phyloP scores from a whole-genome alignment of 2,888 invertebrate genomes.

The Piscicola geometra region DNA sequence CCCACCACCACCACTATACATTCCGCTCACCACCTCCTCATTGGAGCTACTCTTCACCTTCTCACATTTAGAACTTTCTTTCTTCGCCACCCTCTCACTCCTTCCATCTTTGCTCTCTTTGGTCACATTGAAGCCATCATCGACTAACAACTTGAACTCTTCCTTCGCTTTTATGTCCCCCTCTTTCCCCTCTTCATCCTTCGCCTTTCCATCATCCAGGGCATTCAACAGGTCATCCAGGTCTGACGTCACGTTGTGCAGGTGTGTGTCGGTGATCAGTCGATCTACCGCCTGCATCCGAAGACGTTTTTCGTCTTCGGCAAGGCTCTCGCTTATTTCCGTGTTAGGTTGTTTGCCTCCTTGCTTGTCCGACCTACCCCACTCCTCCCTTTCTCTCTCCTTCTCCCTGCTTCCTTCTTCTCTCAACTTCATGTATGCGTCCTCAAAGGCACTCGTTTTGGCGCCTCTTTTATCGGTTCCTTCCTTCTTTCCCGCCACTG shows the following conservation, averaged over 20 bases:
- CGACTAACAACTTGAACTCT: constrained; percentile 3
- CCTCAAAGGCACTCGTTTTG: not conserved
- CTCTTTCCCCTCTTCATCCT: not conserved
- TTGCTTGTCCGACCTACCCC: not conserved
- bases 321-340: not conserved
- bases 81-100: not conserved
- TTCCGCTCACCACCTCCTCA: not conserved
- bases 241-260: not conserved
- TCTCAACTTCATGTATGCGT: constrained; percentile 32
- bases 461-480: not conserved
- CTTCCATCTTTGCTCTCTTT: not conserved
- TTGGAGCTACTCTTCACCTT: not conserved
- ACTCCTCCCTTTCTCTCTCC: constrained; percentile 1
- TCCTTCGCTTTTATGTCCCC: not conserved
- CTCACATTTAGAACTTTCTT: not conserved
- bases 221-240: not conserved
- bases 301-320: not conserved
- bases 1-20: not conserved
- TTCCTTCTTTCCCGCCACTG: not conserved
- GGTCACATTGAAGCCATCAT: not conserved
- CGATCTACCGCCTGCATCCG: constrained; percentile 1
- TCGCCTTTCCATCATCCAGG: not conserved
- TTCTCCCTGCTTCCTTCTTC: constrained; percentile 16
- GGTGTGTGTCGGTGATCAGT: not conserved
- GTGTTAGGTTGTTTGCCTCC: not conserved